Base-by-base conservation (phyloP, 1,140 invertebrate genomes). In the Propsilocerus akamusi region DNA sequence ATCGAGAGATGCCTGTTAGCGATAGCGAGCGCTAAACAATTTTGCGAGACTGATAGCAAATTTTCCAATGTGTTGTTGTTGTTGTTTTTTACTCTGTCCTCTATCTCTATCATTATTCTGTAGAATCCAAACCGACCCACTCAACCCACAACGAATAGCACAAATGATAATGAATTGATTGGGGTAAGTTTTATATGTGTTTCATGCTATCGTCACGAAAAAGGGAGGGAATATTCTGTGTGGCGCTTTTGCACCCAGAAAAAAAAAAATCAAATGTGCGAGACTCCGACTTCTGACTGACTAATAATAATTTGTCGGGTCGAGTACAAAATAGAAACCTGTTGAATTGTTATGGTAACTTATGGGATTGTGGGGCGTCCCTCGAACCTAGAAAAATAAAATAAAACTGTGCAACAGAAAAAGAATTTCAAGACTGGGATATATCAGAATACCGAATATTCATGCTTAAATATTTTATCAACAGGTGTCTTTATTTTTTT, bases 111-210 rank as follows among this genome's bases (percentile, higher is more conserved):
- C 17, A 22, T 11, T 50, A 48, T 49, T 54, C 59, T 54, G 20
- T 59, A 67, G 60, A 56, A 56, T 37, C 60, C 63, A 23, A 65
- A 51, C 53, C 54, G 66, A 49, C 66, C 67, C 23, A 58, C 65
- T n/a, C 66, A 66, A 53, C 60, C 66, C 4, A 64, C 66, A 25
- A 69, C 67, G 25, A 66, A 67, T 2, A 70, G 68, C 53, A 64
- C 68, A 22, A 67, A 70, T 56, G 64, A 58, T 23, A 67, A 67
- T 23, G 68, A 70, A 56, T 57, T 64, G 54, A 41, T 41, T 41
- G 68, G 63, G 60, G 67, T 68, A 57, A 68, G 68, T 68, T 47
- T 8, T 53, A 32, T 46, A 11, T 12, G 12, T 30, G 32, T 49
- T 20, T 11, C n/a, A 20, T n/a, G 10, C 28, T 30, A 11, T 8